phyloP scores from a whole-genome alignment of 2,797 vertebrate genomes.

The Gymnoscopelus microlampas region DNA sequence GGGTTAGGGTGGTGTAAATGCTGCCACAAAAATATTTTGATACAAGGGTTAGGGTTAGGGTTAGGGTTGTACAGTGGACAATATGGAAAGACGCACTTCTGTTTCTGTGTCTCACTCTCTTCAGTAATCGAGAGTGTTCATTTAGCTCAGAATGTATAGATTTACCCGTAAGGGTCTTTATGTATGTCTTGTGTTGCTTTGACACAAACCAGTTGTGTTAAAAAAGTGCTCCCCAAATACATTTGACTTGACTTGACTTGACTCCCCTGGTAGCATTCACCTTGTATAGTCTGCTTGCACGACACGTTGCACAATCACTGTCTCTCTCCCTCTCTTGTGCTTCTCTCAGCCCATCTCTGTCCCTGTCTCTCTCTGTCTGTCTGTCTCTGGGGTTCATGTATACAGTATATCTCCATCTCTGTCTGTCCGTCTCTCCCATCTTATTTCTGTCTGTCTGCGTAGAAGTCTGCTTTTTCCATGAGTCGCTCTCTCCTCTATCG shows the following conservation, averaged over 20 bases:
- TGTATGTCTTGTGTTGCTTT: slow-evolving; percentile 1
- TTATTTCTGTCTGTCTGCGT: not conserved
- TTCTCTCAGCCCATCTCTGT: no score
- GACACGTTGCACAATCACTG: slow-evolving; percentile 29
- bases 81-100: no score
- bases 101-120: no score
- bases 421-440: not conserved
- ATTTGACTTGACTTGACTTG: slow-evolving; percentile 9
- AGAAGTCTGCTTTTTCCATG: no score
- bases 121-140: no score
- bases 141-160: no score
- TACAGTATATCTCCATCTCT: not conserved
- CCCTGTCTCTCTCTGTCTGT: not conserved
- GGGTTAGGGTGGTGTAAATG: no score
- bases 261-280: not conserved
- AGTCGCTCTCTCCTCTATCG: no score
- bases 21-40: no score
- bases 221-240: slow-evolving; percentile 4
- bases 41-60: no score
- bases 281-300: slow-evolving; percentile 30
- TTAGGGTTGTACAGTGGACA: no score
- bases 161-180: no score
- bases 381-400: not conserved
- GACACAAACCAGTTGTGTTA: slow-evolving; percentile 10
- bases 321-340: not conserved